phyloP scores from a whole-genome alignment of 1,140 invertebrate species.

The Scaptomyza graminum region DNA sequence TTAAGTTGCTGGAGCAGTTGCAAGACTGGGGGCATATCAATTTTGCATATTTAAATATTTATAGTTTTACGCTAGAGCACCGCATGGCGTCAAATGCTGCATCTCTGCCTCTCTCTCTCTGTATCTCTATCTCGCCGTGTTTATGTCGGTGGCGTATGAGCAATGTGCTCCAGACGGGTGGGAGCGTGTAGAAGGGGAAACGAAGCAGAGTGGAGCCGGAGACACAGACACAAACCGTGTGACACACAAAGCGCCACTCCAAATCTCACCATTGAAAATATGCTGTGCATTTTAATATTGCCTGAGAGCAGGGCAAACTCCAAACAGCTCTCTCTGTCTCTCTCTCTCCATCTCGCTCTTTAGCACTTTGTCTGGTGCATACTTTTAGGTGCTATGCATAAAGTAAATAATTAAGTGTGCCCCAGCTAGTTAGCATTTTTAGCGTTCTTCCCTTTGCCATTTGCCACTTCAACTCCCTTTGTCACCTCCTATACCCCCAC shows the following conservation, averaged over 20 bases:
- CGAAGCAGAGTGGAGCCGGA: constrained; percentile 21
- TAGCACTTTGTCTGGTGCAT: constrained; percentile 39
- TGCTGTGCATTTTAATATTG: constrained; percentile 77
- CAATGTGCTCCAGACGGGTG: constrained; percentile 31
- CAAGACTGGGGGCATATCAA: constrained; percentile 60
- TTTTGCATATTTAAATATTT: constrained; percentile 82
- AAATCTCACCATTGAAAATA: constrained; percentile 75
- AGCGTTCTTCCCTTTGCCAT: constrained; percentile 33
- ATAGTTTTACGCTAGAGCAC: constrained; percentile 71
- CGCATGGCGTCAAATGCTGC: constrained; percentile 53
- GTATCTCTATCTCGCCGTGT: constrained; percentile 7
- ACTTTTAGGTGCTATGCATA: constrained; percentile 77
- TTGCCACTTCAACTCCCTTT: neutral
- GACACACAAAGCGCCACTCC: constrained; percentile 68
- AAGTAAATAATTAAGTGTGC: constrained; percentile 80
- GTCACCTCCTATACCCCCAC: constrained; percentile 8
- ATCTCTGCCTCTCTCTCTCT: neutral
- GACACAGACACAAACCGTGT: constrained; percentile 54
- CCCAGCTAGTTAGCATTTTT: constrained; percentile 77
- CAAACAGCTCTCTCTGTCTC: neutral
- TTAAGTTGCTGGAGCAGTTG: neutral
- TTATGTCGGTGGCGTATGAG: constrained; percentile 35
- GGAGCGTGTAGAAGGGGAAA: neutral
- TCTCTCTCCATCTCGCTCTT: constrained; percentile 6
- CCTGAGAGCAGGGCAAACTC: constrained; percentile 23